Evolutionary conservation across 23 tunicate species (phyloP), one percentile per base, ranked within the genome.

Genomic region (Diplosoma virens): DNA sequence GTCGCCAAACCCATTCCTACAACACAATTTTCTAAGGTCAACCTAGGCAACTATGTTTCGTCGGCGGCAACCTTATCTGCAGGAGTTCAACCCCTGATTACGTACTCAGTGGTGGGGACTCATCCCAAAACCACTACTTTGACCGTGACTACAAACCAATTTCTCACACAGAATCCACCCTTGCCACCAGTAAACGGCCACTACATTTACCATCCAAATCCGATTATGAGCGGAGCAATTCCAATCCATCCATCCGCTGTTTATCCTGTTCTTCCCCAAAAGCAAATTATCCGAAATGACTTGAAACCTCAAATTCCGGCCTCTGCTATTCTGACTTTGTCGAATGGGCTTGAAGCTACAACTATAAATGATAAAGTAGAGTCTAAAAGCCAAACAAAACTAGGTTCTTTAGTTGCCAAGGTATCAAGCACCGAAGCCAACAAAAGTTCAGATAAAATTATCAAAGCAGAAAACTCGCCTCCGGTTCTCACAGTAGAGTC

Each of bases 71-170:
- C 88, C 30, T 28, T 80, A 18, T 28, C 93, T 3, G 37, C 83
- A 11, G 75, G 82, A 0, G 71, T 81, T 30, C 96, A 82, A 56
- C 96, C 96, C 0, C 78, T 82, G 20, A 75, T 89, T 0, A 89
- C 96, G 0, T 89, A 89, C 73, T 82, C 96, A 0, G 75, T 89
- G 17, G 67, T 78, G 16, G 78, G 76, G 2, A 77, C 69, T 45
- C 81, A 80, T 6, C 87, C 87, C 14, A 74, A 82, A 45, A 60
- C 80, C 24, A 36, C 77, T 2, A 0, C 84, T 1, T 56, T 82
- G 11, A 53, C 80, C 1, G 87, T 78, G 18, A 52, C 80, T 25
- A 47, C 87, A 3, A 73, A 75, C 25, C 87, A 82, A 14, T 74
- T 74, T 60, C 21, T 82, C 16, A 80, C 80, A 5, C 80, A 66